Evolutionary conservation across 2,888 invertebrate genomes (phyloP), one percentile per base, ranked within the genome.

Genomic region (Herminia tarsipennalis): DNA sequence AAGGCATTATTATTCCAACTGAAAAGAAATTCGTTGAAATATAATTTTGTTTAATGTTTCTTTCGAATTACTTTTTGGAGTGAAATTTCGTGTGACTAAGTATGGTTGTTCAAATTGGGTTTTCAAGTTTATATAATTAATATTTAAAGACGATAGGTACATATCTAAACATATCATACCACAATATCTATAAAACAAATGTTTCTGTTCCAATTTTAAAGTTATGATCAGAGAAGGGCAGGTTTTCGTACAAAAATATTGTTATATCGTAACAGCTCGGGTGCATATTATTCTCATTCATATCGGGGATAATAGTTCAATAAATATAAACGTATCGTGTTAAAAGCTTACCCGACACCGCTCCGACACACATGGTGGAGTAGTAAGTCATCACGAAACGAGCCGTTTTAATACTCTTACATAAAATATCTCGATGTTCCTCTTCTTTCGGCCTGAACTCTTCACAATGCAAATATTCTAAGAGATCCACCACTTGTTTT

Each of bases 1-100:
- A 42, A 22, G 92, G 92, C 76, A 89, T 82, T 56, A 91, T 71
- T 47, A 91, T 90, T 48, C 81, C 92, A 54, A 92, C 92, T 92
- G 77, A 46, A 63, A 60, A 61, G 10, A 28, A 62, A 43, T 14
- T 34, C 40, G 35, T 22, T 47, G 12, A 25, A 41, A 17, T 41
- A 8, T 27, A 5, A 33, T 25, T 21, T 28, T 21, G 12, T 16
- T 18, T 33, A 32, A 25, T 34, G 21, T n/a, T 35, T 12, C 16
- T n/a, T 35, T 12, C 16, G 2, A 16, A 17, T 1, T 24, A 12
- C n/a, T 5, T 18, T 40, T 18, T 13, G n/a, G 16, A 30, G 9
- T n/a, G 8, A 20, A 18, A 17, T 5, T 25, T 36, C 25, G 25
- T 16, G 25, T 4, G 8, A 2, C 3, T 9, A 14, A 5, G 12